Base-by-base conservation (phyloP, 2,888 invertebrate genomes). In the Spisula solida region DNA sequence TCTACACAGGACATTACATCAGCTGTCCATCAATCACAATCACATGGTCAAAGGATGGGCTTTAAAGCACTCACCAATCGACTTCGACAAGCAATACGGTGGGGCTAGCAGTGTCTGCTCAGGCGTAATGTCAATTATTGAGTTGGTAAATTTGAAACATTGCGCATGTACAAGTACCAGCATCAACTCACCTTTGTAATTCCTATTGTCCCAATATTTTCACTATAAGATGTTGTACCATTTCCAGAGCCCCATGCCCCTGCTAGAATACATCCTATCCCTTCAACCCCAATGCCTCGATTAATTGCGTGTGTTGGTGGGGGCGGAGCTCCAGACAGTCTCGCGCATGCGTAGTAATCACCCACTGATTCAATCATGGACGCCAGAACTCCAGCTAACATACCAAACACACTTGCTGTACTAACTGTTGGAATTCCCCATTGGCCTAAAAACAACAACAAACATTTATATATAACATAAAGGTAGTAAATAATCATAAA, bases 191-290 rank as follows among this genome's bases (percentile, higher is more conserved):
- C 98, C 97, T 98, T 98, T 1, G 98, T 98, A 0, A 98, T 98
- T 60, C 98, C 98, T 93, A 99, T 98, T 0, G 98, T 98, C 0
- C 98, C 98, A 75, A 99, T 98, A 96, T 98, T 98, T 96, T 98
- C 98, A 85, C 98, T 98, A 95, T 98, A 98, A 4, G 98, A 98
- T 93, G 98, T 98, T 82, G 98, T 98, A 0, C 98, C 98, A 95
- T 98, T 98, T 0, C 98, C 98, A 51, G 98, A 98, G 16, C 98
- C 99, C 98, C 98, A 98, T 1, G 98, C 97, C 0, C 98, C 98
- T 0, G 98, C 98, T 78, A 99, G 96, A 87, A 98, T 97, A 0
- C 98, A 98, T 20, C 98, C 98, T 0, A 98, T 96, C 0, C 98
- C 98, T 96, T 99, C 98, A 0, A 98, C 98, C 56, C 98, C 91